A percentile compares a stretch with the other conserved stretches of the same genome.
Evolutionary conservation across 2,113 vertebrate species (phyloP).

Genomic region (Paradoxurus hermaphroditus): DNA sequence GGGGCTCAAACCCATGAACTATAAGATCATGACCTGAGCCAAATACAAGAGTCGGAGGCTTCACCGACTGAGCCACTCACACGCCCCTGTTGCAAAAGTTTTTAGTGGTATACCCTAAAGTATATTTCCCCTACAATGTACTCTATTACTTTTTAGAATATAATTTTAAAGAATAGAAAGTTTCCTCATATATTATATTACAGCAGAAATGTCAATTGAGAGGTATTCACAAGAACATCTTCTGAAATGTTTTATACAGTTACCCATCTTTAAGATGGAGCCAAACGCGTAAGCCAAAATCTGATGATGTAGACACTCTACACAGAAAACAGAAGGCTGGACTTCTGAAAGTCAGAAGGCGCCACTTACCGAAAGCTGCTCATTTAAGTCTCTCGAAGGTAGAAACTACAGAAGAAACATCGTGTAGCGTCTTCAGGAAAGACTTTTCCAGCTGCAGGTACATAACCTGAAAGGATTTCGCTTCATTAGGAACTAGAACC

Average conservation of each 20-base stretch:
- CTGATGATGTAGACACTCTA: neutral
- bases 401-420: neutral
- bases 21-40: no score
- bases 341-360: neutral
- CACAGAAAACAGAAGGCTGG: neutral
- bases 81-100: neutral
- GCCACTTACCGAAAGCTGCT: neutral
- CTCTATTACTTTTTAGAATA: neutral
- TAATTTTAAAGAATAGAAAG: neutral
- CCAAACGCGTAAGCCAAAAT: neutral
- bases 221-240: neutral
- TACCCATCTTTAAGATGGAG: neutral
- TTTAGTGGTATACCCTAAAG: neutral
- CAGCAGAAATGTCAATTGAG: neutral
- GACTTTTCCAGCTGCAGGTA: neutral
- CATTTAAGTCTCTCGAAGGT: neutral
- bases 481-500: neutral
- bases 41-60: no score
- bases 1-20: no score
- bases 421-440: neutral
- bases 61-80: no score
- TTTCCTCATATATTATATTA: neutral
- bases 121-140: neutral
- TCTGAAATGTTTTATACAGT: neutral
- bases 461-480: neutral